Evolutionary conservation across 2,113 vertebrate species (phyloP), one percentile per base, ranked within the genome.

Genomic region (Brachyhypopomus occidentalis): DNA sequence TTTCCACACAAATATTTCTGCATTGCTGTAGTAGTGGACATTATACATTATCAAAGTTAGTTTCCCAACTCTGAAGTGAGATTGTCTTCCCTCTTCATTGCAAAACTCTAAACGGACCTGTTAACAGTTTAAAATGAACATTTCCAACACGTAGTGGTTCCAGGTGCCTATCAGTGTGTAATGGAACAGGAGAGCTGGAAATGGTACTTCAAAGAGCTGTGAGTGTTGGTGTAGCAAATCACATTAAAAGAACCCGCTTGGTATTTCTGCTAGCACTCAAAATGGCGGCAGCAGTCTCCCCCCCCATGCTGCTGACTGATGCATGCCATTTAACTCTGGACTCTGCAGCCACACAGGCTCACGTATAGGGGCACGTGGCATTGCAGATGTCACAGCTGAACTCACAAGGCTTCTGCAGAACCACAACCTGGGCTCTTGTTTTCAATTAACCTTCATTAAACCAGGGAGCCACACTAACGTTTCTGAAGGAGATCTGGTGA

Each of bases 161-260:
- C 3, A 48, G 67, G 55, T 48, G 34, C 36, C 9, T 79, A 11
- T 58, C 20, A 36, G 66, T 70, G 22, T 11, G 20, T 72, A 60
- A 71, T 71, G 17, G 59, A 79, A 38, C 20, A 62, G 23, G 19
- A 30, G 55, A 25, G 56, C 41, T 73, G 38, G 75, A 78, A 83
- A 36, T 86, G 60, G 76, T 48, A 79, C 88, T 88, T 89, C 88
- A 88, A 89, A 91, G 86, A 84, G 73, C 77, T 86, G 56, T 80
- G 80, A 85, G 82, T 86, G 87, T 48, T 89, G 78, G 81, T 83
- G 41, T 84, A 79, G 81, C 23, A 86, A 90, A 89, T 90, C 85
- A 75, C 76, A 87, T 89, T 85, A 85, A 88, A 86, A 81, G 77
- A 87, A 71, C 82, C 82, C 78, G 88, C 89, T 88, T 88, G 85